Evolutionary conservation across 2,113 vertebrate species (phyloP).

Genomic region (Ptilonorhynchus violaceus): DNA sequence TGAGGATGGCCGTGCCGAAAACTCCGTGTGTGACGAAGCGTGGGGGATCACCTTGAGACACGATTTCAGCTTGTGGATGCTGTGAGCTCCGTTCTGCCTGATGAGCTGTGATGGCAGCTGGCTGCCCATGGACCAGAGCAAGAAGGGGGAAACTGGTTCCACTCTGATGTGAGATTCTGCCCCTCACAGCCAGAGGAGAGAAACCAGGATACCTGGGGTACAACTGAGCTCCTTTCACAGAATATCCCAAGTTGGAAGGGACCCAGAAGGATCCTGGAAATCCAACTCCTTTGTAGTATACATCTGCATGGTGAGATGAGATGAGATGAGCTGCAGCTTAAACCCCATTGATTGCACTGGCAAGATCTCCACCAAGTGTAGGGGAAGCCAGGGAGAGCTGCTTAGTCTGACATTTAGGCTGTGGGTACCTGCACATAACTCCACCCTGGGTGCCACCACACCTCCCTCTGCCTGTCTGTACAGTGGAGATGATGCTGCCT

Average conservation of each 20-base stretch:
- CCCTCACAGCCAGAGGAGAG: neutral
- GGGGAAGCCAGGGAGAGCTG: neutral
- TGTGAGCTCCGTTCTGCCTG: neutral
- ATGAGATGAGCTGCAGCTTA: neutral
- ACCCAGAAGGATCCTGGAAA: neutral
- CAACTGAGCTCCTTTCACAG: neutral
- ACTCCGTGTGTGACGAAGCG: neutral
- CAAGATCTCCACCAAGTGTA: accelerated
- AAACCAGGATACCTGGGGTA: neutral
- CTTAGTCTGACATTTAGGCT: neutral
- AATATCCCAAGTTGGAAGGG: neutral
- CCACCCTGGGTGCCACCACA: neutral
- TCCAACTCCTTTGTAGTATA: neutral
- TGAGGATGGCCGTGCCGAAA: neutral
- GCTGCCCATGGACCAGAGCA: neutral
- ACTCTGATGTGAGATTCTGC: neutral
- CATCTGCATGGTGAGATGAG: neutral
- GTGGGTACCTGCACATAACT: accelerated
- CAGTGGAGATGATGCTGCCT: neutral
- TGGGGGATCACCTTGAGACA: conserved; percentile 8
- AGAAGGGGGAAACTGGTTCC: accelerated
- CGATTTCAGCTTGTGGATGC: neutral
- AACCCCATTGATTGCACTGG: neutral
- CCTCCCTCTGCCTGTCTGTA: neutral
- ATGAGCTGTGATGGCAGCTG: accelerated